Conservation (phyloP, 2,888 invertebrate genomes). For the Oscheius sp. region DNA sequence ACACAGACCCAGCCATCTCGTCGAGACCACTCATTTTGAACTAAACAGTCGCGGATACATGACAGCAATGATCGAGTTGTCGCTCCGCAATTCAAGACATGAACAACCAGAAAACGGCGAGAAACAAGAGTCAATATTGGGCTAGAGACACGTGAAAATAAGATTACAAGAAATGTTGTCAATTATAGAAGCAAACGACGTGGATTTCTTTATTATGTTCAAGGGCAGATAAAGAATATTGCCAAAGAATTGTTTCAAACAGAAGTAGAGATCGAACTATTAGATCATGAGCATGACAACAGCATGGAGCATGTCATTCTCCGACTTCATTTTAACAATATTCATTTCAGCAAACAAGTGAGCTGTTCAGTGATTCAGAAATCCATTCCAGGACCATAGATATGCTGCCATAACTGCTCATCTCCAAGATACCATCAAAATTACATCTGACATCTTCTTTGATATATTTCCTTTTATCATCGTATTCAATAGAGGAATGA, state of each 20-base stretch:
- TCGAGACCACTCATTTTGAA: conserved; percentile 15
- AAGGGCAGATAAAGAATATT: conserved; percentile 75
- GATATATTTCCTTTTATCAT: conserved; percentile 98
- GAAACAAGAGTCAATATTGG: background rate
- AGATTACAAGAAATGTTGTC: background rate
- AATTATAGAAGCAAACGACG: conserved; percentile 81
- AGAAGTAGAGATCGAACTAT: conserved; percentile 88
- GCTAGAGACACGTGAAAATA: background rate
- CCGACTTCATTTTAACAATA: conserved; percentile 91
- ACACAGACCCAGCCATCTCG: conserved; percentile 1
- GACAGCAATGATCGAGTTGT: background rate
- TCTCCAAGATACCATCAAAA: conserved; percentile 51
- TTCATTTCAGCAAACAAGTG: conserved; percentile 72
- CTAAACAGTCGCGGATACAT: conserved; percentile 16
- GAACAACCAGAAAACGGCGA: background rate
- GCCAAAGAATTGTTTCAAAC: conserved; percentile 84
- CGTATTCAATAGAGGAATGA: conserved; percentile 82
- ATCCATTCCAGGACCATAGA: conserved; percentile 27
- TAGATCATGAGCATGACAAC: conserved; percentile 85
- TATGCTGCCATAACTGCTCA: conserved; percentile 39
- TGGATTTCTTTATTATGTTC: conserved; percentile 94
- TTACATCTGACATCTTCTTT: conserved; percentile 80
- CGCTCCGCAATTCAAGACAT: background rate
- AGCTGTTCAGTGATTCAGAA: background rate
- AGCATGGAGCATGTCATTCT: conserved; percentile 93